A percentile compares a stretch with the other conserved stretches of the same genome.
Evolutionary conservation across 2,888 invertebrate genomes (phyloP).

Genomic region (Microplitis manilae): DNA sequence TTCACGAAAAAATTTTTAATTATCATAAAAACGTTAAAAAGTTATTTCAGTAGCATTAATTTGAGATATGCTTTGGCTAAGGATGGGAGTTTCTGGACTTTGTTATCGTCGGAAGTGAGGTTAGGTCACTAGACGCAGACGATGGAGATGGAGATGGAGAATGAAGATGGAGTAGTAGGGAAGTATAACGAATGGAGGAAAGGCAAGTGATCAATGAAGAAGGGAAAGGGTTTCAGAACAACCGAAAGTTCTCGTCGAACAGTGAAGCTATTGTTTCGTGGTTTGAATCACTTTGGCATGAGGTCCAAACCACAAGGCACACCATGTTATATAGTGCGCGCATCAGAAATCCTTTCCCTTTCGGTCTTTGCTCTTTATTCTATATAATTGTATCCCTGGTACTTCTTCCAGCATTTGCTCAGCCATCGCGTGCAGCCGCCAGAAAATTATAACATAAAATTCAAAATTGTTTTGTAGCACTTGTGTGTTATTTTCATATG

Average conservation of each 20-base stretch:
- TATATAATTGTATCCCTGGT: background rate
- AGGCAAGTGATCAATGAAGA: constrained; percentile 35
- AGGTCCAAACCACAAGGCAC: constrained; percentile 53
- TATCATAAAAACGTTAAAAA: background rate
- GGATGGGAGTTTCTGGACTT: constrained; percentile 58
- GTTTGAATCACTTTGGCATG: constrained; percentile 29
- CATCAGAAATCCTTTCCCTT: background rate
- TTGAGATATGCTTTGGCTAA: background rate
- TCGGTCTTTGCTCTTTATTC: background rate
- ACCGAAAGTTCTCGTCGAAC: constrained; percentile 55
- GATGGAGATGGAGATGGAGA: constrained; percentile 45
- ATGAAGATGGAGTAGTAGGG: too few relatives aligned
- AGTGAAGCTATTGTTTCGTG: constrained; percentile 59
- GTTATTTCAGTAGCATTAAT: background rate
- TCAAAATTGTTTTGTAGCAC: background rate
- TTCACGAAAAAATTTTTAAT: background rate
- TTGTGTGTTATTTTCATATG: background rate
- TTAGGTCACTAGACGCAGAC: constrained; percentile 18
- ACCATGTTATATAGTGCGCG: background rate
- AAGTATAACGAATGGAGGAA: constrained; percentile 45
- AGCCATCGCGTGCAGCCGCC: background rate
- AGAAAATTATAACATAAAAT: background rate
- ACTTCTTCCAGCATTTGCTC: background rate
- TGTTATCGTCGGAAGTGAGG: constrained; percentile 53
- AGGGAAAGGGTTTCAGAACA: constrained; percentile 1